phyloP scores from a whole-genome alignment of 2,113 vertebrate species.

The Oreochromis spilurus region DNA sequence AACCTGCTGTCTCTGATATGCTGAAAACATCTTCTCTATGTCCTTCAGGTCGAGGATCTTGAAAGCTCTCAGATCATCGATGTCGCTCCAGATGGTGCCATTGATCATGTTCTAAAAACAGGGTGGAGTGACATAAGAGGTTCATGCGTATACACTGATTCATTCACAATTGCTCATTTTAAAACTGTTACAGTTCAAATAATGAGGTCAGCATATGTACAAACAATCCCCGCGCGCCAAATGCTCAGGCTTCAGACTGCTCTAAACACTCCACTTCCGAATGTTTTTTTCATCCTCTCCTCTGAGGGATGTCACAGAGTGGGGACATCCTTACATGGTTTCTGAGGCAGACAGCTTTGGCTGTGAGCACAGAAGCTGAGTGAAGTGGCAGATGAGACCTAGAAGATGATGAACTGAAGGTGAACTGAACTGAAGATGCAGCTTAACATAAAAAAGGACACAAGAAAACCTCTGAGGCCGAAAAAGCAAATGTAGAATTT shows the following conservation, averaged over 20 bases:
- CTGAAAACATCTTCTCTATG: conserved; percentile 97
- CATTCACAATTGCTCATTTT: not conserved
- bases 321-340: not conserved
- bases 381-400: not conserved
- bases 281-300: not conserved
- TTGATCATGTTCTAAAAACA: conserved; percentile 82
- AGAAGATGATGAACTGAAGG: not conserved
- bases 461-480: not conserved
- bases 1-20: conserved; percentile 88
- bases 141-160: not conserved
- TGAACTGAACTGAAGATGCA: not conserved
- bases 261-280: not conserved
- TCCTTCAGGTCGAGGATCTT: conserved; percentile 90
- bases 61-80: conserved; percentile 89
- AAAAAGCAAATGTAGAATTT: not conserved
- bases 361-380: not conserved
- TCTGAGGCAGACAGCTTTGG: not conserved
- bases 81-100: conserved; percentile 92
- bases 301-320: not conserved
- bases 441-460: not conserved
- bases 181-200: not conserved
- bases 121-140: not conserved
- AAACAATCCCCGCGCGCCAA: rapidly evolving
- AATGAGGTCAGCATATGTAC: not conserved
- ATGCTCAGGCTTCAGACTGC: not conserved